Base-by-base conservation (phyloP, 2,113 vertebrate genomes). In the Oreocharis arfaki region DNA sequence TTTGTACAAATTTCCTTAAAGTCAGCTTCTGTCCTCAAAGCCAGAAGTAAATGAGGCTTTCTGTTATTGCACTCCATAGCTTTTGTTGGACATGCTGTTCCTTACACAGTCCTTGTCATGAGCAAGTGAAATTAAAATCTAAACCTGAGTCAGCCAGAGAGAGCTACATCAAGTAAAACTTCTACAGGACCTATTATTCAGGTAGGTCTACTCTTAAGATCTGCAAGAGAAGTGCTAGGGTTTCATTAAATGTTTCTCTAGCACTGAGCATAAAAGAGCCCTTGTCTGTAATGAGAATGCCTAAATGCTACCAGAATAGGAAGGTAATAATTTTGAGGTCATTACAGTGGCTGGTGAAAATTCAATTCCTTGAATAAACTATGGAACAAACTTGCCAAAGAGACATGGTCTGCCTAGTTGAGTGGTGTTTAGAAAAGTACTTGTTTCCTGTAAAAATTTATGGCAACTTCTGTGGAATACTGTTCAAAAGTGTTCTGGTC, bases 191-290 rank as follows among this genome's bases (percentile, higher is more conserved):
- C 22, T 71, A 35, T 64, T 44, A 71, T 81, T 78, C 41, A 75
- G 60, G 77, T 70, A 56, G 8, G 12, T 55, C 70, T 89, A 30
- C 61, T 73, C 46, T 82, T 86, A 27, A 15, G 61, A 71, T 53
- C 50, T 18, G 2, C 30, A 64, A 61, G 55, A 33, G 35, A 82
- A 78, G n/a, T 41, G 5, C 50, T 87, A 16, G 60, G 14, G 22
- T 85, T 96, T 91, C 55, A 57, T 96, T 79, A 94, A 61, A 67
- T 22, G 55, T 89, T 91, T 87, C 67, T 85, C 10, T 42, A 65
- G 50, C 41, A 41, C 19, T 77, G 49, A 67, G 41, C 41, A 61
- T 79, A 85, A 79, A 68, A 84, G 27, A 76, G 46, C 47, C 22
- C 70, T 82, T 69, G 39, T 53, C 91, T 95, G n/a, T 94, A 84